A percentile compares a stretch with the other conserved stretches of the same genome.
Conservation (phyloP, 1,140 invertebrate genomes). For the Bombyx mandarina region DNA sequence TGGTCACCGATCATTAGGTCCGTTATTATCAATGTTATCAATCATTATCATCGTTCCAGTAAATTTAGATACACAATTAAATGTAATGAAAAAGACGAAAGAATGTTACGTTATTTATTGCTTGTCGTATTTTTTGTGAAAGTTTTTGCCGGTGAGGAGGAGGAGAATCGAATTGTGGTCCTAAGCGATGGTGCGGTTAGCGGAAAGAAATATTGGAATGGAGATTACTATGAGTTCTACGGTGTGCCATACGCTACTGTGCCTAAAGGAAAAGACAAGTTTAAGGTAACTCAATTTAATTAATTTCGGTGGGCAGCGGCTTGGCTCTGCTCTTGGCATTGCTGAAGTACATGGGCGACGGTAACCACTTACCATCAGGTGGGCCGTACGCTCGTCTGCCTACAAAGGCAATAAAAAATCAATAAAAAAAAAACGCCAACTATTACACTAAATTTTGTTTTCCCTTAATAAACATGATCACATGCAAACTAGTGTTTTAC, state of each 20-base stretch:
- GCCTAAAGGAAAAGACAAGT: conserved; percentile 41
- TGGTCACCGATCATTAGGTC: conserved; percentile 2
- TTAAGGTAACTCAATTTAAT: conserved; percentile 33
- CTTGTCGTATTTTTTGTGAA: conserved; percentile 24
- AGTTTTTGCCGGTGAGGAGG: conserved; percentile 23
- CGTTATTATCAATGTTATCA: conserved; percentile 10
- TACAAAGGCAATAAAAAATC: no score
- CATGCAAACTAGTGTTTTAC: no score
- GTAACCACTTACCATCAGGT: no score
- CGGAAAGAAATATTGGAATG: conserved; percentile 53
- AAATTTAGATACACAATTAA: conserved; percentile 9
- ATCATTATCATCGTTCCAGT: conserved; percentile 9
- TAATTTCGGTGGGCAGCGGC: no score
- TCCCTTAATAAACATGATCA: no score
- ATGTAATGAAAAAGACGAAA: background rate
- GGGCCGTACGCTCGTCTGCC: no score
- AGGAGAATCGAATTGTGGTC: conserved; percentile 23
- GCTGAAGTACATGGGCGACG: no score
- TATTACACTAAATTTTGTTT: no score
- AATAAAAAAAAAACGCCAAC: no score
- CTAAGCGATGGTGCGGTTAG: conserved; percentile 31
- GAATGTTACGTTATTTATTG: conserved; percentile 20
- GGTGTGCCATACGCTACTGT: conserved; percentile 48
- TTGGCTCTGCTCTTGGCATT: no score
- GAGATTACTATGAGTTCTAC: conserved; percentile 52